Base-by-base conservation (phyloP, 2,797 vertebrate species). In the Ctenochaetus hawaiiensis region DNA sequence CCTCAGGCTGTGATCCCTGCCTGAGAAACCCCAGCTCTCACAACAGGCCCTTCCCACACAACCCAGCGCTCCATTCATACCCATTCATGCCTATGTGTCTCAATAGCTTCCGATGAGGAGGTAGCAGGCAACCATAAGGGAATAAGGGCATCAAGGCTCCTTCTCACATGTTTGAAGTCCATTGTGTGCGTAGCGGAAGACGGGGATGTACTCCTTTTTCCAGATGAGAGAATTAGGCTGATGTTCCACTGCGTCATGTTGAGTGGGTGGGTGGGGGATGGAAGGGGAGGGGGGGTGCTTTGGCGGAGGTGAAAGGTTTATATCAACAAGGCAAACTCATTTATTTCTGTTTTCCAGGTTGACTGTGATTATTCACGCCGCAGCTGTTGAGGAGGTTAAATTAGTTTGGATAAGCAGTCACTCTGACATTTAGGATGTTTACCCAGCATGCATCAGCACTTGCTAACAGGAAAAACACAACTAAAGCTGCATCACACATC, bases 1-100 rank as follows among this genome's bases (percentile, higher is more conserved):
- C 90, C 90, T 87, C 88, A 70, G 91, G 88, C 91, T 91, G 89
- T 84, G 93, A 91, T 92, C 81, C 76, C 80, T 81, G 87, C 70
- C 81, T 82, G 88, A 81, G 82, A 84, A 82, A 83, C 85, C 80
- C 82, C 77, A 67, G 84, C 77, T 81, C 71, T 90, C 85, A 22
- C 91, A 81, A 87, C 86, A 83, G 89, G 83, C 84, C 87, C 74
- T 80, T 84, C 64, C 60, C 77, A 45, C 78, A 75, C 82, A 67
- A 43, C 75, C 73, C 72, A 26, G 72, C 58, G 52, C 67, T 78
- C 78, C 79, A 83, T 86, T 86, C 85, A 75, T 57, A 70, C 47
- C 78, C 80, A 75, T 84, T 84, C 80, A 79, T 76, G 64, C 78
- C 84, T 49, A 64, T 22, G 30, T 78, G 30, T 78, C 83, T 87